Evolutionary conservation across 2,113 vertebrate species (phyloP).

Genomic region (Oenanthe melanoleuca): DNA sequence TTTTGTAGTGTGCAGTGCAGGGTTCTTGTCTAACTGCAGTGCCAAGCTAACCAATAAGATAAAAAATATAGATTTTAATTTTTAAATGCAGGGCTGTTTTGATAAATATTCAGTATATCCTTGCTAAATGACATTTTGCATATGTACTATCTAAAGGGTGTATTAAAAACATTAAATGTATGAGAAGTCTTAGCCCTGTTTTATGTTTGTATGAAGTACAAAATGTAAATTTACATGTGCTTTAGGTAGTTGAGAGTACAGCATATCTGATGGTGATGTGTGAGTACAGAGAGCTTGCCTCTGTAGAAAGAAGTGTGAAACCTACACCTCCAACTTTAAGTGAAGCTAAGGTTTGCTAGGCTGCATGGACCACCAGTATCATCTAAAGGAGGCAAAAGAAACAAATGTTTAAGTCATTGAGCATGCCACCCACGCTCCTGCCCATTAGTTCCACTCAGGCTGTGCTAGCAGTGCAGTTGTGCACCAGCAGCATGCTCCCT

Average conservation of each 20-base stretch:
- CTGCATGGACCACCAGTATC: not conserved
- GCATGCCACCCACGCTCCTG: slow-evolving; percentile 29
- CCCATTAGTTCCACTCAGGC: slow-evolving; percentile 55
- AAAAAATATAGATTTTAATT: not conserved
- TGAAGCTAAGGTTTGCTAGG: not conserved
- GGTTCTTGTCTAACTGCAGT: not conserved
- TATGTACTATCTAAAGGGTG: not conserved
- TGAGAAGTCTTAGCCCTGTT: not conserved
- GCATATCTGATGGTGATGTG: not conserved
- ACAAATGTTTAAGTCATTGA: slow-evolving; percentile 55
- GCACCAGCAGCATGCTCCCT: not conserved
- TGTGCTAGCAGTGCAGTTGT: slow-evolving; percentile 21
- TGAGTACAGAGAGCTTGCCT: fast-evolving
- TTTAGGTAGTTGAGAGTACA: not conserved
- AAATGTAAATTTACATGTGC: not conserved
- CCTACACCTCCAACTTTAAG: not conserved
- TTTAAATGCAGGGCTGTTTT: not conserved
- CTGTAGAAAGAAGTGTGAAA: not conserved
- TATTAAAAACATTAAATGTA: not conserved
- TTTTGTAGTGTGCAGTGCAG: not conserved
- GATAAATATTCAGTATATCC: not conserved
- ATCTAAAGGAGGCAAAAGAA: not conserved
- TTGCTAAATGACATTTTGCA: not conserved
- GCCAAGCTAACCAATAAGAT: not conserved
- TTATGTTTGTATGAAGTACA: not conserved